These are phyloP conservation scores for Pygocentrus nattereri DNA, from an alignment of 2,797 vertebrate species.

Conservation along the genomic window DNA sequence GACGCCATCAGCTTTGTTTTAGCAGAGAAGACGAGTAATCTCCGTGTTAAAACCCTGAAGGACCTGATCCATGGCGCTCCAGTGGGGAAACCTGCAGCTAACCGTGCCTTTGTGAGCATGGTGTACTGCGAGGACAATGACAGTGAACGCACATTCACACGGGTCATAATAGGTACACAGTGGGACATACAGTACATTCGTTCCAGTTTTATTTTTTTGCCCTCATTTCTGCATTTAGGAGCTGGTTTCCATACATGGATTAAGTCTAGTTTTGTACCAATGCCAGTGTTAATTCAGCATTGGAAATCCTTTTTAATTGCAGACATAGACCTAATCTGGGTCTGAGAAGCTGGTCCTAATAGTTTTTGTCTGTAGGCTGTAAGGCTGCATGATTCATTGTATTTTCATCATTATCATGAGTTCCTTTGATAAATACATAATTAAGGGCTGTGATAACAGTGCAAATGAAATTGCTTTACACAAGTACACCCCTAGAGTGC, in stretches of 20 bases:
- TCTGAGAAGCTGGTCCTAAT: not conserved
- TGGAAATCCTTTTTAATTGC: not conserved
- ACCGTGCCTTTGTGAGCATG: slow-evolving; percentile 94
- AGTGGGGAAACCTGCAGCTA: slow-evolving; percentile 93
- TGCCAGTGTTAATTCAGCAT: too few relatives aligned
- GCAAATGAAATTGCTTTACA: too few relatives aligned
- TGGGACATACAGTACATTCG: too few relatives aligned
- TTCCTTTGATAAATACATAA: too few relatives aligned
- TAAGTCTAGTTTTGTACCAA: not conserved
- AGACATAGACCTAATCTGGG: not conserved
- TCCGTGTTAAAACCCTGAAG: slow-evolving; percentile 91
- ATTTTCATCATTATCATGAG: too few relatives aligned
- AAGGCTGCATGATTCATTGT: too few relatives aligned
- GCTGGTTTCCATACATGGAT: too few relatives aligned
- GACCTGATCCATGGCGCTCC: slow-evolving; percentile 96
- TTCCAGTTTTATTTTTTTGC: too few relatives aligned
- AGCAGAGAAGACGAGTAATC: slow-evolving; percentile 93
- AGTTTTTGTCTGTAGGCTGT: not conserved
- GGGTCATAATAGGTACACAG: slow-evolving; percentile 87
- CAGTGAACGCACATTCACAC: slow-evolving; percentile 88
- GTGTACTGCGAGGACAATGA: slow-evolving; percentile 89
- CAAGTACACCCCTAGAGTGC: too few relatives aligned
- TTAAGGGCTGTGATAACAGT: too few relatives aligned
- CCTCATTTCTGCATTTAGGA: not conserved
- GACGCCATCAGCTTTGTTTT: slow-evolving; percentile 96